A percentile compares a stretch with the other conserved stretches of the same genome.
Evolutionary conservation across 2,113 vertebrate genomes (phyloP).

Genomic region (Nematolebias whitei): DNA sequence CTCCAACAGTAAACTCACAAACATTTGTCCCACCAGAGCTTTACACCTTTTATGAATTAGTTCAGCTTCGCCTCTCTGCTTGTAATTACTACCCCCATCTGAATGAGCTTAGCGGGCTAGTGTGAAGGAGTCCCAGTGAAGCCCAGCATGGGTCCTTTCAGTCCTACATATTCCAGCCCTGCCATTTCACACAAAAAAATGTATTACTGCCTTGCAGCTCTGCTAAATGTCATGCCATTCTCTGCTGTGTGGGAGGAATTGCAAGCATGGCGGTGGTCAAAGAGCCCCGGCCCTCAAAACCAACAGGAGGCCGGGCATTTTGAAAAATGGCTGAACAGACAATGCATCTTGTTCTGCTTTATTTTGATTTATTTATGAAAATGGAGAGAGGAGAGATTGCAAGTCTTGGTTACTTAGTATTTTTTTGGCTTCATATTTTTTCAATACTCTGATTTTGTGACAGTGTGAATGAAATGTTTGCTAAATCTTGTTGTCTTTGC

Average conservation of each 20-base stretch:
- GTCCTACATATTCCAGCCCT: conserved; percentile 71
- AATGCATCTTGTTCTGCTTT: conserved; percentile 27
- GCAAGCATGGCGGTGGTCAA: conserved; percentile 66
- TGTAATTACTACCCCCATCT: conserved; percentile 78
- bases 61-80: conserved; percentile 68
- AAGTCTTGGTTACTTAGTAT: not conserved
- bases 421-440: not conserved
- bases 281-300: conserved; percentile 54
- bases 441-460: not conserved
- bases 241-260: conserved; percentile 74
- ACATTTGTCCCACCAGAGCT: conserved; percentile 50
- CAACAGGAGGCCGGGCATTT: conserved; percentile 62
- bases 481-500: too few species aligned
- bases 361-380: conserved; percentile 22
- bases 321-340: conserved; percentile 57
- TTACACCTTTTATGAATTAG: conserved; percentile 77
- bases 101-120: conserved; percentile 73
- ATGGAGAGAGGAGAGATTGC: not conserved
- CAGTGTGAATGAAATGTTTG: too few species aligned
- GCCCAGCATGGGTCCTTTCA: conserved; percentile 79
- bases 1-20: conserved; percentile 45
- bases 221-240: conserved; percentile 81
- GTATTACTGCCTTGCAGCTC: conserved; percentile 72
- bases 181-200: conserved; percentile 70
- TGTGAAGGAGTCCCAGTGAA: conserved; percentile 73